Conservation (phyloP, 2,113 vertebrate genomes). For the Hipposideros armiger region DNA sequence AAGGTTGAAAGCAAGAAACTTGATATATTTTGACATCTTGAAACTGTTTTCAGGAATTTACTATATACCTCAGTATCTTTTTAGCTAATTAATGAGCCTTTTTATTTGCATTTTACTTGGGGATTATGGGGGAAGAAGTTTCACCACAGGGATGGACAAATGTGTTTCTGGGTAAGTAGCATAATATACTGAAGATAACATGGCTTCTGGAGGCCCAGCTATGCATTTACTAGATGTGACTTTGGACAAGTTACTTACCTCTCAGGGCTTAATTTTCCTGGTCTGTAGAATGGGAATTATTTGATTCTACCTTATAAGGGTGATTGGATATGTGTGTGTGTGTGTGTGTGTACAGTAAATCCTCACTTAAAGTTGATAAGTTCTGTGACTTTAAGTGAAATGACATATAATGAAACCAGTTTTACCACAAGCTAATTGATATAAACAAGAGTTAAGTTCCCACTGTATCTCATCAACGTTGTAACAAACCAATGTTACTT, state of each 20-base stretch:
- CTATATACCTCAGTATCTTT: neutral
- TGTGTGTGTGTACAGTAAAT: neutral
- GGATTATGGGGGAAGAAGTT: neutral
- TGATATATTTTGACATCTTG: constrained; percentile 22
- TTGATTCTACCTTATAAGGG: neutral
- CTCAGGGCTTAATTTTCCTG: neutral
- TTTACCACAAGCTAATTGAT: neutral
- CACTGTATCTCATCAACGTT: neutral
- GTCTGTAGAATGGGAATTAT: neutral
- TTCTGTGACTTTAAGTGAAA: neutral
- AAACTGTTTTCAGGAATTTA: neutral
- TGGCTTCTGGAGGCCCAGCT: neutral
- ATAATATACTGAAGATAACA: neutral
- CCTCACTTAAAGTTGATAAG: neutral
- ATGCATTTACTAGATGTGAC: neutral
- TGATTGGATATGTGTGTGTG: neutral
- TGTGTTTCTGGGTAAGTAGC: neutral
- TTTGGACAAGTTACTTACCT: neutral
- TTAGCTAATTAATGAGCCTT: constrained; percentile 1
- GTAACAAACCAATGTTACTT: too few species aligned
- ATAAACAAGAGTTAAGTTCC: neutral
- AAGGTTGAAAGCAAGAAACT: neutral
- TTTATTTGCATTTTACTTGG: constrained; percentile 45
- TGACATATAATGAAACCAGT: neutral
- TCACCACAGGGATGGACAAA: neutral